A percentile compares a stretch with the other conserved stretches of the same genome.
Evolutionary conservation across 1,140 invertebrate species (phyloP).

Genomic region (Popillia japonica): DNA sequence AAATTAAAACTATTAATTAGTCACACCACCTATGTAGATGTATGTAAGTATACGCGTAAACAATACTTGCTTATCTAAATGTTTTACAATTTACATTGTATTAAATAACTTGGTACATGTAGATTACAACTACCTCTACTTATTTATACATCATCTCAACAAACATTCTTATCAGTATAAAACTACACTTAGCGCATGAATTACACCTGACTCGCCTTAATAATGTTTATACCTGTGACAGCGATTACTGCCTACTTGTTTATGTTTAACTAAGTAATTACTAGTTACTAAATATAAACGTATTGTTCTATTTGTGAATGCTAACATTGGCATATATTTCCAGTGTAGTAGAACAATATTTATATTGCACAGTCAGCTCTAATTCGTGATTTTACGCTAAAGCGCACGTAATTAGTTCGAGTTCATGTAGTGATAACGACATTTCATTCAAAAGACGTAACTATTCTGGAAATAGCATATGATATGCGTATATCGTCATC

Average conservation of each 20-base stretch:
- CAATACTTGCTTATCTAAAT: no score
- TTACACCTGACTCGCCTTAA: background rate
- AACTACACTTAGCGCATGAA: background rate
- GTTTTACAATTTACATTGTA: background rate
- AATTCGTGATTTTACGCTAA: no score
- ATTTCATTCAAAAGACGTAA: no score
- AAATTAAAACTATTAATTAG: no score
- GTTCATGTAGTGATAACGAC: no score
- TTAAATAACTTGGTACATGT: background rate
- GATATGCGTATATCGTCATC: no score
- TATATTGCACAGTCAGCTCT: no score
- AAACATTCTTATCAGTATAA: background rate
- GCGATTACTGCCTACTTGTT: background rate
- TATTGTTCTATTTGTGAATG: constrained; percentile 7
- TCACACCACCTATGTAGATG: no score
- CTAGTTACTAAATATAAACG: constrained; percentile 4
- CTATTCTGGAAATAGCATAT: no score
- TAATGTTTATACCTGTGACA: background rate
- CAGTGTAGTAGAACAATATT: background rate
- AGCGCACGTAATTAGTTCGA: no score
- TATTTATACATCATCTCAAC: background rate
- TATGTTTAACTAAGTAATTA: background rate
- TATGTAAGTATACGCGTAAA: no score
- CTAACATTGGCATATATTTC: background rate
- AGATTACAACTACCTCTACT: background rate